These are phyloP conservation scores for Ischnus inquisitorius DNA, from an alignment of 2,888 invertebrate genomes.

Conservation along the genomic window DNA sequence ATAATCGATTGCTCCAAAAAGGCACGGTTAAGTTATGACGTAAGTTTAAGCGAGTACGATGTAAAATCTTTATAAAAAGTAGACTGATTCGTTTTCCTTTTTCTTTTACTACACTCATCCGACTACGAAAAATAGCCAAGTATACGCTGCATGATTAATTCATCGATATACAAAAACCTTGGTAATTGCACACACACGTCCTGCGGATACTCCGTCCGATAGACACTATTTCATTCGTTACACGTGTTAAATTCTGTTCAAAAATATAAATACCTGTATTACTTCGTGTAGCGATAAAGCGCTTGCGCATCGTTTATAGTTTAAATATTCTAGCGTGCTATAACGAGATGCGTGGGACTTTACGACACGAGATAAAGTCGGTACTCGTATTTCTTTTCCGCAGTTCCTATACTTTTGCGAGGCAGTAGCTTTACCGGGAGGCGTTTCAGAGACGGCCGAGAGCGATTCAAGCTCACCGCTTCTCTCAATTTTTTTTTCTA, in stretches of 20 bases:
- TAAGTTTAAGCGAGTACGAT: constrained; percentile 41
- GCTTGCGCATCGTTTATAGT: neutral
- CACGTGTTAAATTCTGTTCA: neutral
- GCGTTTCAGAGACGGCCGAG: neutral
- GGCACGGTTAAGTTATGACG: constrained; percentile 60
- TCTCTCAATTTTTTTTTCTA: neutral
- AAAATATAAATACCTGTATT: constrained; percentile 11
- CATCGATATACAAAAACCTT: constrained; percentile 22
- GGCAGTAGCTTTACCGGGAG: neutral
- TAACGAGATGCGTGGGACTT: constrained; percentile 17
- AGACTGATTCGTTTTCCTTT: constrained; percentile 22
- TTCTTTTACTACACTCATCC: neutral
- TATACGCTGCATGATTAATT: neutral
- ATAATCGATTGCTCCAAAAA: constrained; percentile 50
- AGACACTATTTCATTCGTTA: neutral
- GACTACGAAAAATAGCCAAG: constrained; percentile 6
- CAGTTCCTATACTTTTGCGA: constrained; percentile 3
- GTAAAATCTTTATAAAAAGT: constrained; percentile 64
- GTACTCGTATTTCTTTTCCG: neutral
- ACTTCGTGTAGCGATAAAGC: constrained; percentile 14
- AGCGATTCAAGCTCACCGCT: neutral
- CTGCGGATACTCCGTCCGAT: neutral
- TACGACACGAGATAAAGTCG: neutral
- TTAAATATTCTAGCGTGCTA: constrained; percentile 6
- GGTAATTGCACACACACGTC: neutral